A percentile compares a stretch with the other conserved stretches of the same genome.
These are phyloP conservation scores for Acromyrmex heyeri DNA, from an alignment of 1,140 invertebrate species.

Conservation along the genomic window DNA sequence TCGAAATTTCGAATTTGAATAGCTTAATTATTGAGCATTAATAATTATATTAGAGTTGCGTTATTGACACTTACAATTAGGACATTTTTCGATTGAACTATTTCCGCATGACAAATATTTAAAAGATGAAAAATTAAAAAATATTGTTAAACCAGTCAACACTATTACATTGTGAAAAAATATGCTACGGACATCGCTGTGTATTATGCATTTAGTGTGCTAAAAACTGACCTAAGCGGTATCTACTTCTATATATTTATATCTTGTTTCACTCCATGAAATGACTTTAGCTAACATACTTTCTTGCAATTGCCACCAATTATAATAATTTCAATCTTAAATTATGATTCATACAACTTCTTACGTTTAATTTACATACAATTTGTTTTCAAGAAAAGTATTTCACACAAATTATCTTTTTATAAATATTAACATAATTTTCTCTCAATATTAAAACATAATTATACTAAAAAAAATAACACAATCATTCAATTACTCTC, in stretches of 20 bases:
- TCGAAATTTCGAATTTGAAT: constrained; percentile 50
- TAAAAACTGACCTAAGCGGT: constrained; percentile 53
- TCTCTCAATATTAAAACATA: too few relatives aligned
- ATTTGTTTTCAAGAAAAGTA: not conserved
- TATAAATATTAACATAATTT: not conserved
- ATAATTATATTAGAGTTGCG: constrained; percentile 34
- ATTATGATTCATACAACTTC: not conserved
- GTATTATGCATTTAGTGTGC: constrained; percentile 48
- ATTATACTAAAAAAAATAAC: too few relatives aligned
- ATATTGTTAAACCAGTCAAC: constrained; percentile 42
- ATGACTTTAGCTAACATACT: constrained; percentile 19
- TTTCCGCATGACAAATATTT: constrained; percentile 15
- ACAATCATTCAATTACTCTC: too few relatives aligned
- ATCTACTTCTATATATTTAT: not conserved
- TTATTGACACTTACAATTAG: constrained; percentile 4
- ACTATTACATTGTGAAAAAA: constrained; percentile 2
- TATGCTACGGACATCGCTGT: constrained; percentile 6
- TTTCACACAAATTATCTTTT: constrained; percentile 4
- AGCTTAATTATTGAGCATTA: constrained; percentile 39
- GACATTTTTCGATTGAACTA: constrained; percentile 13
- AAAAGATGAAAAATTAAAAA: constrained; percentile 3
- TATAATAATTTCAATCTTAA: constrained; percentile 33
- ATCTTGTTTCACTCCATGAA: constrained; percentile 46
- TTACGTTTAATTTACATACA: not conserved
- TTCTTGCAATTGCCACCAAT: constrained; percentile 37